Conservation (phyloP, 2,113 vertebrate genomes). For the Carassius carassius region DNA sequence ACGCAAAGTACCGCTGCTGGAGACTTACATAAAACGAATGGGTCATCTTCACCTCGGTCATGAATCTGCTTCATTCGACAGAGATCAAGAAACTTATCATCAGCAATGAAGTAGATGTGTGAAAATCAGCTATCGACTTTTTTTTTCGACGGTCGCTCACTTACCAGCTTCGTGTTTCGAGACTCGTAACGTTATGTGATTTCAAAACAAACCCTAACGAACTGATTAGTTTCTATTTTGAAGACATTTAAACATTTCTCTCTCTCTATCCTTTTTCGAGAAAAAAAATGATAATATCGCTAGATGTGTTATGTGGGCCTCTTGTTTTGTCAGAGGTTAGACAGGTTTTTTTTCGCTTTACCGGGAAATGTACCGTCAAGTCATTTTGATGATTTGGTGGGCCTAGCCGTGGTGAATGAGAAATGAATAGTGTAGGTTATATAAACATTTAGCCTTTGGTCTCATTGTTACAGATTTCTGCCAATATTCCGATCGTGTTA, state of each 20-base stretch:
- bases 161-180: neutral
- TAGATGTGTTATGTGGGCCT: neutral
- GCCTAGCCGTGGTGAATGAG: neutral
- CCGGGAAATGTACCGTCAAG: neutral
- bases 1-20: neutral
- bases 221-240: neutral
- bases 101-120: neutral
- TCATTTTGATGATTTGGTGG: neutral
- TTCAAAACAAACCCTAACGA: neutral
- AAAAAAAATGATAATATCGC: neutral
- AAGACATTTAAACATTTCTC: neutral
- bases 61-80: neutral
- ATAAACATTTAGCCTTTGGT: neutral
- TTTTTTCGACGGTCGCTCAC: neutral
- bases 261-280: too few relatives aligned
- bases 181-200: neutral
- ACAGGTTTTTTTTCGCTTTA: neutral
- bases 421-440: neutral
- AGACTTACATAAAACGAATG: conserved; percentile 35
- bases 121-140: neutral
- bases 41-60: neutral
- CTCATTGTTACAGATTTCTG: neutral
- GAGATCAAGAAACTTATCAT: neutral
- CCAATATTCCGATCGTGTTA: neutral
- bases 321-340: too few relatives aligned